Evolutionary conservation across 2,113 vertebrate genomes (phyloP).

Genomic region (Scopus umbretta): DNA sequence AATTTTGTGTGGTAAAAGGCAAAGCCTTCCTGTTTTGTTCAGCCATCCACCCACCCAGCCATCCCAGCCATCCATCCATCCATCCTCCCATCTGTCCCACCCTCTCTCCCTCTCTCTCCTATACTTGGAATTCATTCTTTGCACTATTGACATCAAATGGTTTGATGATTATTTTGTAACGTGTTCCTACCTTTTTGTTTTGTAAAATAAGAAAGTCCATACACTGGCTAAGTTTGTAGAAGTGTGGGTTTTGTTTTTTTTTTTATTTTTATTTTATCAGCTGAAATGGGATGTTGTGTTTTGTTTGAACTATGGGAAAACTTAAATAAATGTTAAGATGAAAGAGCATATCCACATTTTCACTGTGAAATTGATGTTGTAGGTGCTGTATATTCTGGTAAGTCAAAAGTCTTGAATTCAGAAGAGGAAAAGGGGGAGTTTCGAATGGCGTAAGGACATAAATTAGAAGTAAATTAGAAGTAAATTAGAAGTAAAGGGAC

Average conservation of each 20-base stretch:
- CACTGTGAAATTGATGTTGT: constrained; percentile 5
- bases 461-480: neutral
- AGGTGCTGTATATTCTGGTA: neutral
- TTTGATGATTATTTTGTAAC: constrained; percentile 64
- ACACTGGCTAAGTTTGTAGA: constrained; percentile 74
- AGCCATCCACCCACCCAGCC: neutral
- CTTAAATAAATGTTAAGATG: constrained; percentile 67
- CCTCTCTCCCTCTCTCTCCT: neutral
- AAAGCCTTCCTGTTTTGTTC: neutral
- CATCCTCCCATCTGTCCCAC: neutral
- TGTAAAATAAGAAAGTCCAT: constrained; percentile 73
- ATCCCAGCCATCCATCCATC: neutral
- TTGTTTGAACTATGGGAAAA: constrained; percentile 49
- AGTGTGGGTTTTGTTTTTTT: neutral
- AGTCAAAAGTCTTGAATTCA: neutral
- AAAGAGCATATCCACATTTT: constrained; percentile 4
- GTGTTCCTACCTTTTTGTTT: constrained; percentile 55
- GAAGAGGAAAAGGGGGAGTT: neutral
- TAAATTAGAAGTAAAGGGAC: neutral
- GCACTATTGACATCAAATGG: constrained; percentile 63
- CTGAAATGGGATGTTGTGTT: constrained; percentile 48
- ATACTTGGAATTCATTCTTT: constrained; percentile 48
- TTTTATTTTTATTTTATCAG: neutral
- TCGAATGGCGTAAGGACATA: neutral
- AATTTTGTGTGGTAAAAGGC: neutral